These are phyloP conservation scores for Caenorhabditis doughertyi DNA, from an alignment of 2,888 invertebrate species.

Conservation along the genomic window DNA sequence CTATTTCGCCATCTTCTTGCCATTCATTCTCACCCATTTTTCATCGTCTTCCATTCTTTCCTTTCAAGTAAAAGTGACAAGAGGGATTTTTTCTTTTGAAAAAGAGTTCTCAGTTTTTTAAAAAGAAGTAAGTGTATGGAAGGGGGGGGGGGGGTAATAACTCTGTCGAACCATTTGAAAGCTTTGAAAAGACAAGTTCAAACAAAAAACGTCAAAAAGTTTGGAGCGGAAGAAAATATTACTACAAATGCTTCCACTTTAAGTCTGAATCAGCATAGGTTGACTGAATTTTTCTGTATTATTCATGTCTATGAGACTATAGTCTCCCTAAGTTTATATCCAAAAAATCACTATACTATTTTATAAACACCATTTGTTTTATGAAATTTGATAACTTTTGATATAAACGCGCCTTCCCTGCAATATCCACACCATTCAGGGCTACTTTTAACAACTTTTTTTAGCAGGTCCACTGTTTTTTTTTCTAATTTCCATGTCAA, in stretches of 20 bases:
- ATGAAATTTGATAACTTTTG: neutral
- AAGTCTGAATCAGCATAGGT: too few species aligned
- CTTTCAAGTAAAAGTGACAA: slow-evolving; percentile 1
- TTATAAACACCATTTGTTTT: too few species aligned
- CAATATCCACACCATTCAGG: too few species aligned
- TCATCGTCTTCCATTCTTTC: slow-evolving; percentile 27
- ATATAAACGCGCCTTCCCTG: neutral
- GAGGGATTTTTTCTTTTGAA: neutral
- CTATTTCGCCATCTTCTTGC: slow-evolving; percentile 23
- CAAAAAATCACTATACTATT: too few species aligned
- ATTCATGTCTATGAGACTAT: too few species aligned
- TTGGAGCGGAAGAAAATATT: too few species aligned
- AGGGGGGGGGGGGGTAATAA: neutral
- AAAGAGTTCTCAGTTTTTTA: slow-evolving; percentile 12
- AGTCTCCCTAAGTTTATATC: neutral
- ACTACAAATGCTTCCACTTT: too few species aligned
- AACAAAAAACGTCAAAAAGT: neutral
- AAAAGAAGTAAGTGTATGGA: slow-evolving; percentile 1
- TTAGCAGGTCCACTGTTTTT: neutral
- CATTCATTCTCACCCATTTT: slow-evolving; percentile 40
- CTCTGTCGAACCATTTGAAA: neutral
- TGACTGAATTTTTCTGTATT: too few species aligned
- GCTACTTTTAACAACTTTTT: too few species aligned
- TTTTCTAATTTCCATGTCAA: neutral
- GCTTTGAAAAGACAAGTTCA: neutral